Base-by-base conservation (phyloP, 2,888 invertebrate genomes). In the Rhyacophila evoluta region DNA sequence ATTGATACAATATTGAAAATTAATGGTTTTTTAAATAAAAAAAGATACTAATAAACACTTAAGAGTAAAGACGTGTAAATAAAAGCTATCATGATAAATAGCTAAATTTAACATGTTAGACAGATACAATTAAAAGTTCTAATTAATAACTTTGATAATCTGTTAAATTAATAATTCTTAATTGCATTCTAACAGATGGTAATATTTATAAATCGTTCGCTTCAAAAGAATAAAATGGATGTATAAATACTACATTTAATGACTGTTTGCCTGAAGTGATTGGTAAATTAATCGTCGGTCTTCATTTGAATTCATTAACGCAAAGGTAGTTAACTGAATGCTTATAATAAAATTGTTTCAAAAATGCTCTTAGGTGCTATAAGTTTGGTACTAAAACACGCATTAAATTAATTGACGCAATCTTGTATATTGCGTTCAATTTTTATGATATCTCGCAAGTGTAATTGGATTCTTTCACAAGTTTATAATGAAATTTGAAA, bases 141-240 rank as follows among this genome's bases (percentile, higher is more conserved):
- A 55, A 55, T 55, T 55, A 55, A 55, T 10, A 55, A 19, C 55
- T 55, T 55, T 55, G 55, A 55, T 55, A 25, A 55, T 55, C 25
- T 55, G 19, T 55, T 19, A 55, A 55, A 55, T 55, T 15, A 19
- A 19, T 55, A 55, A 55, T 55, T 19, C 55, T 55, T 55, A 55
- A 55, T 55, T 55, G 55, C 15, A 55, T 19, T 19, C 19, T 1
- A 25, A n/a, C 55, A 55, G 55, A 55, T 55, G 55, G 55, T 19
- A 55, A 19, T 19, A 15, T 55, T 55, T 55, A 55, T 55, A 25
- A 55, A 55, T 19, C 25, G 55, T 25, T 2, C 6, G 19, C 6
- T 55, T 25, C 15, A 10, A 55, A 19, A 8, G 55, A 55, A 55
- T 15, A 55, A 55, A 19, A 6, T 55, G 0, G 55, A 55, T 19